Percentiles rank a stretch among this genome's conserved stretches.
phyloP scores from a whole-genome alignment of 2,113 vertebrate genomes.

The Apeltes quadracus region DNA sequence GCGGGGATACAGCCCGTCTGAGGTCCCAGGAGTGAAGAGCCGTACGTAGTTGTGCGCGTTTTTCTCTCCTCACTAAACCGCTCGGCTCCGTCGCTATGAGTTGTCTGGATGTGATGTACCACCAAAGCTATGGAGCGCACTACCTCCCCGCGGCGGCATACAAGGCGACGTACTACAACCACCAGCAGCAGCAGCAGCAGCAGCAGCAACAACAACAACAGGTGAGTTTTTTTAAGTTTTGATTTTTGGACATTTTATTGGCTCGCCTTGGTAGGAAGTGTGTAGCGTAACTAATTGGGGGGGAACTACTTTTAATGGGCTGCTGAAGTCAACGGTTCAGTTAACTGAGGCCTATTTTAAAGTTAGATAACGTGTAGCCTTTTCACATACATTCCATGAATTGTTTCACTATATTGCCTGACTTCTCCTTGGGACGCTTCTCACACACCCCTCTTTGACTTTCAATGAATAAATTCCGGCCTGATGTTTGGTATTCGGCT shows the following conservation, averaged over 20 bases:
- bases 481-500: constrained; percentile 44
- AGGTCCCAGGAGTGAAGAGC: constrained; percentile 58
- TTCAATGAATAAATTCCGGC: constrained; percentile 59
- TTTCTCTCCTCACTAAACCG: constrained; percentile 42
- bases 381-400: neutral
- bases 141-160: constrained; percentile 85
- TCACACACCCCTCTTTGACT: constrained; percentile 18
- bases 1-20: constrained; percentile 62
- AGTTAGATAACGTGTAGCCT: neutral
- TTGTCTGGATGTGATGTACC: constrained; percentile 94
- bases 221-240: constrained; percentile 76
- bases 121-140: constrained; percentile 89
- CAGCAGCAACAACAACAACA: constrained; percentile 84
- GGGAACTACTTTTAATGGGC: neutral
- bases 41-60: constrained; percentile 33
- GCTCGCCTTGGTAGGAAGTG: neutral
- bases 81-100: constrained; percentile 85
- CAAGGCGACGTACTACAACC: constrained; percentile 83
- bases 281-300: neutral
- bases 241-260: neutral
- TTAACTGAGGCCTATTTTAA: neutral
- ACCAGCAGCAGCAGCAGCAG: constrained; percentile 84
- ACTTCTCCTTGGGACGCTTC: neutral
- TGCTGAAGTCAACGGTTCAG: neutral
- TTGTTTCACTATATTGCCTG: neutral